Evolutionary conservation across 1,140 invertebrate genomes (phyloP), one percentile per base, ranked within the genome.

Genomic region (Trichogramma pretiosum): DNA sequence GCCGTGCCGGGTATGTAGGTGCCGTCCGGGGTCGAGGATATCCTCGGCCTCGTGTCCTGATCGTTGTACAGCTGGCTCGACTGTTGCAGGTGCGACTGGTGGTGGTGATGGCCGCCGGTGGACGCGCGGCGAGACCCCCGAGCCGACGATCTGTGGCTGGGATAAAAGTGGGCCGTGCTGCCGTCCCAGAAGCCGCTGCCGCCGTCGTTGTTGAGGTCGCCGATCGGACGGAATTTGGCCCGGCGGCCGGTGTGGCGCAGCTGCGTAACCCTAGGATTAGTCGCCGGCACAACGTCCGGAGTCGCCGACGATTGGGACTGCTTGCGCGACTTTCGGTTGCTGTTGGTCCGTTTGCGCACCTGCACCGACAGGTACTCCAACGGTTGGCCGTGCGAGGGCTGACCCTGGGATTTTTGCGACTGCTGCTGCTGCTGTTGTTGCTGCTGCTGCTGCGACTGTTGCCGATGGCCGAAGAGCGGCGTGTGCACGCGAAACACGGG

Each of bases 1-100:
- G 85, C 84, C 9, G 79, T 77, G 63, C 83, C 84, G 16, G 82
- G 78, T 57, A 81, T 82, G 54, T 78, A 82, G 49, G 81, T 78
- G 53, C 77, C 78, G 45, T 62, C n/a, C 17, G 24, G 24, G 24
- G 24, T 28, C 5, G 24, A 28, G 24, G 5, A 28, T 5, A 11
- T 11, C 54, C 70, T 74, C 67, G 71, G 22, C 65, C 55, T 75
- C 0, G 77, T 74, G 0, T 74, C 74, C 76, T 80, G 62, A 51
- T 58, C 62, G 10, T 71, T 52, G 44, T 77, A 84, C 54, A 82
- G 79, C n/a, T n/a, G n/a, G n/a, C n/a, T n/a, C n/a, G n/a, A n/a
- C n/a, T n/a, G n/a, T n/a, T n/a, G n/a, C n/a, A n/a, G n/a, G n/a
- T n/a, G n/a, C n/a, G n/a, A n/a, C n/a, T n/a, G n/a, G 42, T 83